phyloP scores from a whole-genome alignment of 2,888 invertebrate species.

The Drosophila mulleri region DNA sequence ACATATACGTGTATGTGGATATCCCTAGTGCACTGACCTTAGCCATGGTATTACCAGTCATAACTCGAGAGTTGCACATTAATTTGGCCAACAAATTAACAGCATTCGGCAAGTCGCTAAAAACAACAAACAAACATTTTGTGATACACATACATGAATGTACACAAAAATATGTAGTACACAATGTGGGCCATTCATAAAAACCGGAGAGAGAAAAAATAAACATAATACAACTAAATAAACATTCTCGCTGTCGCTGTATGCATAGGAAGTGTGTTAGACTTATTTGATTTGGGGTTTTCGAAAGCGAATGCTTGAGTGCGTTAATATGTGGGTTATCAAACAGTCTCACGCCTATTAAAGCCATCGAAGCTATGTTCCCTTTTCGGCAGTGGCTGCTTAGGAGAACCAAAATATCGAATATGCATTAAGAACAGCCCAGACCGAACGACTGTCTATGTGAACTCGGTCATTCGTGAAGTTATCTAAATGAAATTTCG shows the following conservation, averaged over 20 bases:
- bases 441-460: not conserved
- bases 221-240: constrained; percentile 31
- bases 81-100: constrained; percentile 66
- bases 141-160: constrained; percentile 3
- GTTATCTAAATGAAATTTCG: not conserved
- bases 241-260: constrained; percentile 17
- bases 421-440: constrained; percentile 13
- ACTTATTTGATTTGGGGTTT: constrained; percentile 30
- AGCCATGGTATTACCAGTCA: constrained; percentile 39
- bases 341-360: constrained; percentile 41
- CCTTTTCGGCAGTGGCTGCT: constrained; percentile 7
- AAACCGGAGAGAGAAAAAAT: constrained; percentile 20
- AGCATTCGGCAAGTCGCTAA: constrained; percentile 33
- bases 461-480: not conserved
- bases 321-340: constrained; percentile 45
- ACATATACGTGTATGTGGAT: not conserved
- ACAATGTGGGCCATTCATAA: constrained; percentile 76
- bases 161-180: constrained; percentile 18
- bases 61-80: constrained; percentile 26
- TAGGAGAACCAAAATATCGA: constrained; percentile 6
- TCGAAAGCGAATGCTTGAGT: constrained; percentile 27
- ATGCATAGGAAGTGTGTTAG: constrained; percentile 14
- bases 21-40: constrained; percentile 59
- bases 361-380: not conserved
- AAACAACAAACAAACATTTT: constrained; percentile 38